Evolutionary conservation across 2,113 vertebrate genomes (phyloP).

Genomic region (Nycticebus coucang): DNA sequence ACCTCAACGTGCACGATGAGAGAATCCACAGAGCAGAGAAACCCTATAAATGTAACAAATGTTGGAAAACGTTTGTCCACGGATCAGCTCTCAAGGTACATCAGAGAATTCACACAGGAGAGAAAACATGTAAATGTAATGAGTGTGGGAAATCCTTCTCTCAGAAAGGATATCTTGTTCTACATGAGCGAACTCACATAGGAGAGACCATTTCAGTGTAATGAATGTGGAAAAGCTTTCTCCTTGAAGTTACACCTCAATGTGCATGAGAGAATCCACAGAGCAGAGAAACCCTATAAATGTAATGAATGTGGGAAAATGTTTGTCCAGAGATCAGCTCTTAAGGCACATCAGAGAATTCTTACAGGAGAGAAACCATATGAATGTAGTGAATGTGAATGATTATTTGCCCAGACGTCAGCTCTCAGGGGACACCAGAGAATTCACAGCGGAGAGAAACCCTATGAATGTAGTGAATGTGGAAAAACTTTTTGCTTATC

Average conservation of each 20-base stretch:
- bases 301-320: constrained; percentile 57
- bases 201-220: not conserved
- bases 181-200: not conserved
- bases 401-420: too few species aligned
- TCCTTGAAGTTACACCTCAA: not conserved
- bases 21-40: not conserved
- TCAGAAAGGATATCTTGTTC: not conserved
- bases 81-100: not conserved
- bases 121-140: not conserved
- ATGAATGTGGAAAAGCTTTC: not conserved
- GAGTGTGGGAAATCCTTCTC: not conserved
- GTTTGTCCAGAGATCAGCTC: not conserved
- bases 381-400: not conserved
- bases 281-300: not conserved
- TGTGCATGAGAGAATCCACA: not conserved
- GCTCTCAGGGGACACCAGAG: not conserved
- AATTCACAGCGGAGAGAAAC: not conserved
- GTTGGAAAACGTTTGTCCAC: not conserved
- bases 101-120: not conserved
- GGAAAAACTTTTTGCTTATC: constrained; percentile 11
- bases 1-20: too few species aligned
- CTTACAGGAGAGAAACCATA: not conserved
- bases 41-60: not conserved
- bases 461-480: constrained; percentile 48
- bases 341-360: not conserved